These are phyloP conservation scores for Agonum fuliginosum DNA, from an alignment of 2,888 invertebrate genomes.

Conservation along the genomic window DNA sequence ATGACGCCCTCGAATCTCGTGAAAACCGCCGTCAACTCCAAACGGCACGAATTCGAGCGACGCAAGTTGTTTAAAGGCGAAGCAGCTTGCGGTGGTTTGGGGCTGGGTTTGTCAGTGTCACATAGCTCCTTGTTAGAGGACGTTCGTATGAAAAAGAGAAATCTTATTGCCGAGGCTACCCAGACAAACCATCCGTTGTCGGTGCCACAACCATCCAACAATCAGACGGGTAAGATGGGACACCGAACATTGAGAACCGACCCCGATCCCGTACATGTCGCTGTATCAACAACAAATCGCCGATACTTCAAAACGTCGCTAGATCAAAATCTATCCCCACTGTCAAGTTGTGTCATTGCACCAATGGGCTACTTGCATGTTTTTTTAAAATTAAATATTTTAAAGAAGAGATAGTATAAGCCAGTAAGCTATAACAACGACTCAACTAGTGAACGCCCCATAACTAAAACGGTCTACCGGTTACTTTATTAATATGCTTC, in stretches of 20 bases:
- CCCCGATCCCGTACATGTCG: slow-evolving; percentile 56
- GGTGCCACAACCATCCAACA: slow-evolving; percentile 73
- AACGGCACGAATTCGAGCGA: slow-evolving; percentile 76
- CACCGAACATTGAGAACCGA: slow-evolving; percentile 63
- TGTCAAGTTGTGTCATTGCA: no score
- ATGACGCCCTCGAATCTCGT: slow-evolving; percentile 79
- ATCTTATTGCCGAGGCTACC: slow-evolving; percentile 72
- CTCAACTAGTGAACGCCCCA: no score
- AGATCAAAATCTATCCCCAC: no score
- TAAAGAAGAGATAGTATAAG: no score
- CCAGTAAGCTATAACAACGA: no score
- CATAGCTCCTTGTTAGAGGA: slow-evolving; percentile 65
- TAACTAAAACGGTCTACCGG: no score
- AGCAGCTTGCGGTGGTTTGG: slow-evolving; percentile 66
- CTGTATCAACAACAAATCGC: not conserved
- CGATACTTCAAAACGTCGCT: not conserved
- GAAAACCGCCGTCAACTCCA: slow-evolving; percentile 80
- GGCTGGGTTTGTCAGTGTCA: slow-evolving; percentile 61
- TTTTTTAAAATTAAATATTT: no score
- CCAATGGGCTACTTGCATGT: no score
- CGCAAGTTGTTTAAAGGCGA: slow-evolving; percentile 74
- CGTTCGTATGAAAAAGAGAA: slow-evolving; percentile 72
- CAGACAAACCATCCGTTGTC: slow-evolving; percentile 72
- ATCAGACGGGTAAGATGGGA: slow-evolving; percentile 78
- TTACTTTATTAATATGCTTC: no score